phyloP scores from a whole-genome alignment of 2,797 vertebrate genomes.

The Crossoptilon crossoptilon region DNA sequence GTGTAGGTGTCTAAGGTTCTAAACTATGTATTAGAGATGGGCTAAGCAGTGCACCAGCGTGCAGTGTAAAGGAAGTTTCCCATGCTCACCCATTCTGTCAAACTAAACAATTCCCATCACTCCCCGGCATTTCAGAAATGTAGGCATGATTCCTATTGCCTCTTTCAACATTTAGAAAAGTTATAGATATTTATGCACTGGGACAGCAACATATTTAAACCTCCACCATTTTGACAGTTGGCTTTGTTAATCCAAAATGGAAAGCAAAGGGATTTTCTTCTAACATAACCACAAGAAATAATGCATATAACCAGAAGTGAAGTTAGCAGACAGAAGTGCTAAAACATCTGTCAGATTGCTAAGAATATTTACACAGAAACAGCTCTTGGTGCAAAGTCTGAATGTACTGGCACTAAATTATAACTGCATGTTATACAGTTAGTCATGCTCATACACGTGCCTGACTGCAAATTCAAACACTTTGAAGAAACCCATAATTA shows the following conservation, averaged over 20 bases:
- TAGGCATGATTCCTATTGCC: neutral
- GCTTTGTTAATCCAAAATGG: neutral
- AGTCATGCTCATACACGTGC: fast-evolving
- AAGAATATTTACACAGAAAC: neutral
- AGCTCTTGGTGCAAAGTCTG: neutral
- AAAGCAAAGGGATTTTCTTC: neutral
- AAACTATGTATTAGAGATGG: neutral
- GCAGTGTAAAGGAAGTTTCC: fast-evolving
- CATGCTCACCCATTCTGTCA: neutral
- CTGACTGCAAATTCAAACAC: neutral
- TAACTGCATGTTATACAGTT: neutral
- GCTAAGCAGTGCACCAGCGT: neutral
- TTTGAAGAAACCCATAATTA: neutral
- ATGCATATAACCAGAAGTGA: neutral
- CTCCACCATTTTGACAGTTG: neutral
- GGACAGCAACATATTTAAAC: neutral
- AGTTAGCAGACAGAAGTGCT: neutral
- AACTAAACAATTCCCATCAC: neutral
- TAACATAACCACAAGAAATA: neutral
- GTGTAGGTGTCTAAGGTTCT: neutral
- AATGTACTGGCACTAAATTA: neutral
- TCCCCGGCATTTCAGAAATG: neutral
- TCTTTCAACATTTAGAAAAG: neutral
- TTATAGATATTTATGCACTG: neutral
- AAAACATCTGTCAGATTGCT: neutral